These are phyloP conservation scores for Liodrosophila aerea DNA, from an alignment of 2,888 invertebrate genomes.

Conservation along the genomic window DNA sequence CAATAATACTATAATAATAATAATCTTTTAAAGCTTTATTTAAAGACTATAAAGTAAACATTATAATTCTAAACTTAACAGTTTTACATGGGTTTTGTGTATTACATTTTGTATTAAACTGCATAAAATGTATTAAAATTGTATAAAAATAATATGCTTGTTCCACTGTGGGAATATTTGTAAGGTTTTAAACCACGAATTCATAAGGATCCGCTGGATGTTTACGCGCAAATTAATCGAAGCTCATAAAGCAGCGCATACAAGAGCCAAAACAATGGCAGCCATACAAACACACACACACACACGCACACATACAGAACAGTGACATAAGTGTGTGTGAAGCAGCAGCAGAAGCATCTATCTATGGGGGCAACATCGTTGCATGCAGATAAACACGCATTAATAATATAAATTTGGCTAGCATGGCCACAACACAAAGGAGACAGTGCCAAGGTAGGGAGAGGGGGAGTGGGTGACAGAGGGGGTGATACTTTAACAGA, in stretches of 20 bases:
- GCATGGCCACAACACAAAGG: conserved; percentile 17
- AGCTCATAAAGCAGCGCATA: conserved; percentile 67
- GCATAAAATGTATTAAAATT: no score
- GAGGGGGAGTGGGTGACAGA: not conserved
- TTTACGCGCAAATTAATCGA: conserved; percentile 71
- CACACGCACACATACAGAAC: conserved; percentile 2
- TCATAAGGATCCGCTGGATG: conserved; percentile 24
- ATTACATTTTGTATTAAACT: no score
- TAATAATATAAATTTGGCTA: conserved; percentile 65
- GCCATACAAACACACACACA: conserved; percentile 7
- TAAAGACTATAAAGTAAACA: no score
- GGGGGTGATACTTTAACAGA: conserved; percentile 46
- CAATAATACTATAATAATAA: no score
- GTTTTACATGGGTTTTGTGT: no score
- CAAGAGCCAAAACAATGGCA: conserved; percentile 30
- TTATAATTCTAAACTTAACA: no score
- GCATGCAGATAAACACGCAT: conserved; percentile 72
- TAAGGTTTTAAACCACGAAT: no score
- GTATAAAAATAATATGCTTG: no score
- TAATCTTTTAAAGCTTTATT: no score
- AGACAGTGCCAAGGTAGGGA: not conserved
- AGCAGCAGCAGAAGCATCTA: conserved; percentile 10
- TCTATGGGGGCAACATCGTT: conserved; percentile 42
- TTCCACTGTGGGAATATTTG: conserved; percentile 1
- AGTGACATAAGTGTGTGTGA: not conserved